Percentiles rank a stretch among this genome's conserved stretches.
Conservation (phyloP, 2,888 invertebrate species). For the Leptopterna dolabrata region DNA sequence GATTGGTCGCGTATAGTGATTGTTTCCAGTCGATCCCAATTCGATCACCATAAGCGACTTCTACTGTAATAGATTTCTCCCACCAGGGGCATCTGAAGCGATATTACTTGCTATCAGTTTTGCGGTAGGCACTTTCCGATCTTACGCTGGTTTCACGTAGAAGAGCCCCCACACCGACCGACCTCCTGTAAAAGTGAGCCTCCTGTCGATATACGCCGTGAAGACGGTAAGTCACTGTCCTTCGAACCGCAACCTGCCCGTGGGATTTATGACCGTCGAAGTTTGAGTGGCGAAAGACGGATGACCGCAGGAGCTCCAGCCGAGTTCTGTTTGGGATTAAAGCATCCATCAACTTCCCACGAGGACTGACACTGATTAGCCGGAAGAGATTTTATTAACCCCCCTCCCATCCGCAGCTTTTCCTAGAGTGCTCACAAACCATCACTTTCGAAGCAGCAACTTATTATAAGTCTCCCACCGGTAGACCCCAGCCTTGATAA, state of each 20-base stretch:
- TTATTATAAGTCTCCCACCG: not conserved
- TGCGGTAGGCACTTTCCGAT: no score
- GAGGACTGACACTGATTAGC: constrained; percentile 41
- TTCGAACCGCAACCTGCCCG: not conserved
- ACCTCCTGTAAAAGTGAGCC: no score
- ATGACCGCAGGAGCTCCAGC: constrained; percentile 18
- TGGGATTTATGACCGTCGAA: not conserved
- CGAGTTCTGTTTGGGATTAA: constrained; percentile 39
- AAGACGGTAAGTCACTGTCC: not conserved
- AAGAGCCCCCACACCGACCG: no score
- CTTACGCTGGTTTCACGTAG: no score
- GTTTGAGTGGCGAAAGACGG: constrained; percentile 25
- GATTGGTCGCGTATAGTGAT: no score
- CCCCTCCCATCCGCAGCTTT: not conserved
- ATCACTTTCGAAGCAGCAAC: not conserved
- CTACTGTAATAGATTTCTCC: no score
- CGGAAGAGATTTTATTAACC: constrained; percentile 47
- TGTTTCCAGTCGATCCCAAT: no score
- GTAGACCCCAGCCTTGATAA: not conserved
- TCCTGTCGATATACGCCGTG: not conserved
- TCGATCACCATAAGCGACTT: no score
- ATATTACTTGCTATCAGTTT: no score
- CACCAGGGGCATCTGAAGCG: no score
- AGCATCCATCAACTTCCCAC: constrained; percentile 52
- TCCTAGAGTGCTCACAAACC: not conserved